Evolutionary conservation across 2,888 invertebrate genomes (phyloP).

Genomic region (Pasiphila rectangulata): DNA sequence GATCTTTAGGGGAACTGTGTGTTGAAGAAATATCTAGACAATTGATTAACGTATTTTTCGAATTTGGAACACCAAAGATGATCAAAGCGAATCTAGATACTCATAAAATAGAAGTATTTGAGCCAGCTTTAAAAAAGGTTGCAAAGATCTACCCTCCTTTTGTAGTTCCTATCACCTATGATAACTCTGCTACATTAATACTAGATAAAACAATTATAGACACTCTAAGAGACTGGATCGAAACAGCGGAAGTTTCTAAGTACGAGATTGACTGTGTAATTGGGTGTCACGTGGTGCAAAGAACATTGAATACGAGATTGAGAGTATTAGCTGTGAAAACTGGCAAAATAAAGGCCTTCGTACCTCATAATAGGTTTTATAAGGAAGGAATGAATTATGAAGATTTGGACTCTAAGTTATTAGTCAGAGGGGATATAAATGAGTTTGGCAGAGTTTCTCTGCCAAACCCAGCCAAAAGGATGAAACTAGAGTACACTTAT

Average conservation of each 20-base stretch:
- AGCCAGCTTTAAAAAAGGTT: not conserved
- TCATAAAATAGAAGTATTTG: not conserved
- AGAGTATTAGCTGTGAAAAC: not conserved
- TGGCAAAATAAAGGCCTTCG: not conserved
- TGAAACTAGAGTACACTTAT: too few species aligned
- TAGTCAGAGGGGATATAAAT: not conserved
- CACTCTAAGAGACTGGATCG: constrained; percentile 1
- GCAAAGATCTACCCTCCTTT: not conserved
- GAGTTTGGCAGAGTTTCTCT: not conserved
- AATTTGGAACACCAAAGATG: constrained; percentile 4
- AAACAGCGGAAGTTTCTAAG: not conserved
- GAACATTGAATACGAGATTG: constrained; percentile 1
- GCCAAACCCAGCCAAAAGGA: not conserved
- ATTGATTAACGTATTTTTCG: not conserved
- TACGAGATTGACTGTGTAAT: constrained; percentile 9
- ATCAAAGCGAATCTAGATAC: not conserved
- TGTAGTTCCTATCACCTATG: not conserved
- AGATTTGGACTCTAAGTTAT: not conserved
- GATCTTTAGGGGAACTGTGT: not conserved
- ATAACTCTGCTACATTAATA: not conserved
- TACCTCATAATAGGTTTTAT: constrained; percentile 8
- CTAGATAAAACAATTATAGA: not conserved
- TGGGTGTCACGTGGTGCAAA: constrained; percentile 11
- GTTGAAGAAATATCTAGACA: not conserved
- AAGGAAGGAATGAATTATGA: not conserved